These are phyloP conservation scores for Drosophila setifemur DNA, from an alignment of 1,140 invertebrate genomes.

Conservation along the genomic window DNA sequence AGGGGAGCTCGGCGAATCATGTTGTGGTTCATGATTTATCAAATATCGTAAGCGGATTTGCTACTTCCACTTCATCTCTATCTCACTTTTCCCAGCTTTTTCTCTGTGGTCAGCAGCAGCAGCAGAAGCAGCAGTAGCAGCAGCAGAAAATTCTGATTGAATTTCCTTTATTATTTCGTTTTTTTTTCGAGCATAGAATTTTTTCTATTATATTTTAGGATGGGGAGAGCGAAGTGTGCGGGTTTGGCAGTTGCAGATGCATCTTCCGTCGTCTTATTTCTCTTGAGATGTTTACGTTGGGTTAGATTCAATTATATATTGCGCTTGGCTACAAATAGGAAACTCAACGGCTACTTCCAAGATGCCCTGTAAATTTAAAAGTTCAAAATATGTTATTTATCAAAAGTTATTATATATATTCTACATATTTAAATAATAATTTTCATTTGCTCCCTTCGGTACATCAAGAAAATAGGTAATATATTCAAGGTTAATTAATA, in stretches of 20 bases:
- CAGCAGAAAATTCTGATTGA: conserved; percentile 69
- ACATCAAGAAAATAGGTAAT: no score
- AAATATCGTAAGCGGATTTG: conserved; percentile 63
- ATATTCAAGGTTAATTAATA: no score
- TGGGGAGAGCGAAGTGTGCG: neutral
- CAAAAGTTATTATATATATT: neutral
- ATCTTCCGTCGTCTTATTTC: conserved; percentile 59
- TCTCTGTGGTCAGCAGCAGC: conserved; percentile 33
- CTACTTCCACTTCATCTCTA: conserved; percentile 1
- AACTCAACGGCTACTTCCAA: neutral
- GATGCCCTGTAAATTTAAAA: conserved; percentile 2
- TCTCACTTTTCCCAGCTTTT: conserved; percentile 5
- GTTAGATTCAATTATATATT: conserved; percentile 77
- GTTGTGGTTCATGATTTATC: conserved; percentile 31
- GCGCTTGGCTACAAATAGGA: conserved; percentile 18
- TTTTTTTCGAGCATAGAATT: conserved; percentile 31
- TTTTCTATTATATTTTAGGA: conserved; percentile 56
- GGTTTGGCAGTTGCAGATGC: conserved; percentile 12
- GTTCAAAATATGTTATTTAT: neutral
- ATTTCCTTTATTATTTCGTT: conserved; percentile 46
- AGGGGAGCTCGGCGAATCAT: conserved; percentile 2
- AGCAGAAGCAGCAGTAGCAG: no score
- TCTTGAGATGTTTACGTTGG: conserved; percentile 66
- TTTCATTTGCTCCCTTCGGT: no score
- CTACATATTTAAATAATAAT: neutral